A percentile compares a stretch with the other conserved stretches of the same genome.
These are phyloP conservation scores for Scortum barcoo DNA, from an alignment of 2,113 vertebrate genomes.

Conservation along the genomic window DNA sequence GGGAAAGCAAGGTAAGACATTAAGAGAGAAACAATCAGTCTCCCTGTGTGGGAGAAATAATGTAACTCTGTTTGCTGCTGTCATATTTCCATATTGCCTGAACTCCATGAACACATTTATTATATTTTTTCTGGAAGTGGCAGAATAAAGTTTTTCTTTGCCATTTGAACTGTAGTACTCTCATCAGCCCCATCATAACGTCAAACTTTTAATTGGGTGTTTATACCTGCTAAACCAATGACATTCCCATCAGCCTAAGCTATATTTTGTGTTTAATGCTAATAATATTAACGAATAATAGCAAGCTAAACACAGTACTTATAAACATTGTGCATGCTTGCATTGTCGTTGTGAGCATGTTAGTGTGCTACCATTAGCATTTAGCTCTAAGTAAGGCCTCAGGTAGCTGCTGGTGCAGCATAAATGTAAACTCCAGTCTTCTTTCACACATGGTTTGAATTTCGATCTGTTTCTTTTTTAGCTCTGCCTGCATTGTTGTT, in stretches of 20 bases:
- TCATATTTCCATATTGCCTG: constrained; percentile 3
- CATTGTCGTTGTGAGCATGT: not conserved
- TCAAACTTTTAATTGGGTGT: not conserved
- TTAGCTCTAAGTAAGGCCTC: not conserved
- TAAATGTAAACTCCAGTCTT: not conserved
- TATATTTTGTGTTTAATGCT: not conserved
- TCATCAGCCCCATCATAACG: not conserved
- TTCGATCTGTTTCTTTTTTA: not conserved
- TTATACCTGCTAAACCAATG: not conserved
- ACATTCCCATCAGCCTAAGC: not conserved
- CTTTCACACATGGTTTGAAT: not conserved
- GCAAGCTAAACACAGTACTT: not conserved
- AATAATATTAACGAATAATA: not conserved
- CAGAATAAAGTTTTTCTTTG: not conserved
- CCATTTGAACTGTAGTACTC: too few relatives aligned
- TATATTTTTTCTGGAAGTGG: not conserved
- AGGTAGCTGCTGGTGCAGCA: not conserved
- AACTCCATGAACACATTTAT: not conserved
- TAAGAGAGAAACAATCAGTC: constrained; percentile 28
- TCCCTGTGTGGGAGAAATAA: constrained; percentile 17
- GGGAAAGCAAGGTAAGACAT: constrained; percentile 1
- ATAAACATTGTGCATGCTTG: not conserved
- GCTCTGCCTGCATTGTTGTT: not conserved
- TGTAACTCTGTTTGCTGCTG: constrained; percentile 9
- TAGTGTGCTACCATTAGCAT: not conserved